Evolutionary conservation across 1,140 invertebrate species (phyloP), one percentile per base, ranked within the genome.

Genomic region (Acromyrmex heyeri): DNA sequence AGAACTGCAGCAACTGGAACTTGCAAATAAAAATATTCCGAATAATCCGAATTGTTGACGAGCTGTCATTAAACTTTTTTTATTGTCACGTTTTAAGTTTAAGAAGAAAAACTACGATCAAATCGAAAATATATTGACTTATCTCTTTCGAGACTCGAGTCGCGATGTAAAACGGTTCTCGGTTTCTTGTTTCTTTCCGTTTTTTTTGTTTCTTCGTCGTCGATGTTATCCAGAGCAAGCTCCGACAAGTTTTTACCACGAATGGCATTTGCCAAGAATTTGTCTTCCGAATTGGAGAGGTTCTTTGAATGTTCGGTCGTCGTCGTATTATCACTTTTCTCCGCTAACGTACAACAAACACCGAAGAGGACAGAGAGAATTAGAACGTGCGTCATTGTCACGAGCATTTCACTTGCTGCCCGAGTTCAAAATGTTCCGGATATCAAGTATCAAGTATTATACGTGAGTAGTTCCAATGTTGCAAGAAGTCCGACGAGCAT

Each of bases 1-100:
- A 24, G 81, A 65, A 12, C 90, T 89, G 78, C 93, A 93, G 64
- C 93, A 93, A 50, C 86, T 91, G 75, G 86, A 88, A 81, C 92
- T 90, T 93, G 86, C 85, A 88, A 57, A 34, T 81, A 72, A 55
- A 86, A 88, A 90, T 75, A 57, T 57, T 18, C 61, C 75, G 4
- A 16, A 57, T 89, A 50, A 83, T 24, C 50, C 16, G n/a, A 6
- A 5, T 34, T 34, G 30, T 34, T 34, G 30, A 34, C 30, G 30
- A 59, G 65, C 48, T 34, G 55, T 38, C 4, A 53, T 67, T 4
- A 34, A 44, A 67, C 7, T 30, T 21, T 18, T 18, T 38, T 27
- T 18, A 7, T 44, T 44, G 2, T 44, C 16, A 7, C 34, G 16
- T 21, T 81, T 81, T 7, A 38, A 1, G 2, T 44, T 81, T 3